Percentiles rank a stretch among this genome's conserved stretches.
Evolutionary conservation across 2,888 invertebrate genomes (phyloP).

Genomic region (Pardosa pseudoannulata): DNA sequence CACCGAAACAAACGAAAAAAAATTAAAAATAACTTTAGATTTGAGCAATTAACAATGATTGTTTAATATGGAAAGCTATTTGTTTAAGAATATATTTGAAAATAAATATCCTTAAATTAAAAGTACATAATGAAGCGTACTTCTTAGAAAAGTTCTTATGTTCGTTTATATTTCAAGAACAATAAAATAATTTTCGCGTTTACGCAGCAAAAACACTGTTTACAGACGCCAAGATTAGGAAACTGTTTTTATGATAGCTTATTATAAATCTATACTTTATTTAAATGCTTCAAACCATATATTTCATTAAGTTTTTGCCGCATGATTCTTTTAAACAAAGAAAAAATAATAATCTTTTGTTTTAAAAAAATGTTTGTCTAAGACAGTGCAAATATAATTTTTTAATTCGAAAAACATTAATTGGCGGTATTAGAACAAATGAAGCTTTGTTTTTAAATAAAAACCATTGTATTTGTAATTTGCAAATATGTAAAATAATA

Average conservation of each 20-base stretch:
- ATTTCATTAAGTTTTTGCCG: not conserved
- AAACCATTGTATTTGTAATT: not conserved
- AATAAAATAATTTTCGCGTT: not conserved
- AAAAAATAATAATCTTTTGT: not conserved
- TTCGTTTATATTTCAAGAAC: not conserved
- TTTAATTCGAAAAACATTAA: slow-evolving; percentile 13
- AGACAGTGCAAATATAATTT: not conserved
- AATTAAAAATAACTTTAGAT: too few species aligned
- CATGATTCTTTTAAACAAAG: not conserved
- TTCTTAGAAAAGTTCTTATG: not conserved
- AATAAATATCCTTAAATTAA: not conserved
- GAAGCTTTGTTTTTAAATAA: slow-evolving; percentile 1
- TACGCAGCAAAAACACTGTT: not conserved
- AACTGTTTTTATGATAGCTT: not conserved
- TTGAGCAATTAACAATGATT: too few species aligned
- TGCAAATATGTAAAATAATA: not conserved
- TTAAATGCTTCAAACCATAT: not conserved
- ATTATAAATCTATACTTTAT: not conserved
- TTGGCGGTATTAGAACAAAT: slow-evolving; percentile 5
- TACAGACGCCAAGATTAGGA: not conserved
- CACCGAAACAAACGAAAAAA: too few species aligned
- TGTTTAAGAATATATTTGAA: too few species aligned
- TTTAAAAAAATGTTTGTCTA: slow-evolving; percentile 8
- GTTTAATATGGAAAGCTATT: too few species aligned
- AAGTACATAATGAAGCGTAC: not conserved